Base-by-base conservation (phyloP, 2,113 vertebrate species). In the Brachionichthys hirsutus region DNA sequence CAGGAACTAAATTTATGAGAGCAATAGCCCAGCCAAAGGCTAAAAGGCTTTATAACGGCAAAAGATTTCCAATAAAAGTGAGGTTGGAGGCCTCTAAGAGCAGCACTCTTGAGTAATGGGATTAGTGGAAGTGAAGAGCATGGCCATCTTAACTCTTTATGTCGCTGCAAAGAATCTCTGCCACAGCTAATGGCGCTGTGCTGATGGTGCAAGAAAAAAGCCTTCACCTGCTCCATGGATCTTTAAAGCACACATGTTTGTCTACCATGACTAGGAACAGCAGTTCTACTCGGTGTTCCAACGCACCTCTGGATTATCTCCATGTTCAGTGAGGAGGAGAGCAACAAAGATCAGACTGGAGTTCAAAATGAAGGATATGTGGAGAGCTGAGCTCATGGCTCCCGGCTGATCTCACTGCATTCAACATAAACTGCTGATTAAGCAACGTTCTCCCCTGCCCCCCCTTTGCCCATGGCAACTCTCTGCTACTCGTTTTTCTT, bases 1-100 rank as follows among this genome's bases (percentile, higher is more conserved):
- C 54, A 55, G 62, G 58, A 70, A 70, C 45, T 67, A 81, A 83
- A 89, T 85, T 89, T 89, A 89, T 79, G 77, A 75, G 69, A 54
- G 85, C 82, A 88, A 85, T 64, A 77, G 81, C 69, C 80, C 79
- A 85, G 88, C 78, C 86, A 89, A 84, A 88, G 87, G 90, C 87
- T 89, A 89, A 90, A 89, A 89, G 77, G 86, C 83, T 90, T 90
- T 85, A 85, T 80, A 85, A 86, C 75, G 44, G 80, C 85, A 87
- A 87, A 85, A 75, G 87, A 89, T 90, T 88, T 87, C 86, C 83
- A 89, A 89, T 87, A 89, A 90, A 89, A 88, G 82, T 82, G 66
- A 85, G 84, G 88, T 86, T 85, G 84, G 75, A 82, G 69, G 82
- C 84, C 76, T 83, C 66, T 87, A 85, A 89, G 82, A 88, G 86